These are phyloP conservation scores for Standfussiana lucernea DNA, from an alignment of 2,888 invertebrate species.

Conservation along the genomic window DNA sequence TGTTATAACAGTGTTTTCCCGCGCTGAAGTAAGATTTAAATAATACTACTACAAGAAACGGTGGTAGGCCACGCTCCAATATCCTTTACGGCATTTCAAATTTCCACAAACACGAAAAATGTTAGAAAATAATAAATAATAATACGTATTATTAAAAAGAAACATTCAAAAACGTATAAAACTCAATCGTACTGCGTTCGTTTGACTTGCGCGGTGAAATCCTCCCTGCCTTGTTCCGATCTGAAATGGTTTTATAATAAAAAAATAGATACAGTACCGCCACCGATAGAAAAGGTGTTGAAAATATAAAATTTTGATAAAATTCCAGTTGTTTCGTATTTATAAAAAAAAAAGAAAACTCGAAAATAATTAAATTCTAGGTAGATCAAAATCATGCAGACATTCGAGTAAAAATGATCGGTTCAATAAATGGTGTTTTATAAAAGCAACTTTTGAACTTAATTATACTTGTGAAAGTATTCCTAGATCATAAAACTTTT, in stretches of 20 bases:
- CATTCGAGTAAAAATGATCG: neutral
- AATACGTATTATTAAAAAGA: conserved; percentile 57
- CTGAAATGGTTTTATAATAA: conserved; percentile 80
- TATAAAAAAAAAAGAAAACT: neutral
- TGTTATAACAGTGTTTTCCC: neutral
- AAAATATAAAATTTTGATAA: neutral
- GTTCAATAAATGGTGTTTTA: neutral
- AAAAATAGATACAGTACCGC: conserved; percentile 67
- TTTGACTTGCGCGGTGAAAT: conserved; percentile 89
- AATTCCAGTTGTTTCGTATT: neutral
- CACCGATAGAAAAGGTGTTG: conserved; percentile 56
- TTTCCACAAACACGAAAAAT: conserved; percentile 27
- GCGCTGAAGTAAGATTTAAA: neutral
- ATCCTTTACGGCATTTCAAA: neutral
- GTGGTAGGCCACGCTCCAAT: neutral
- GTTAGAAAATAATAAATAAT: conserved; percentile 50
- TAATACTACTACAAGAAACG: neutral
- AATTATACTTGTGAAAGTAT: neutral
- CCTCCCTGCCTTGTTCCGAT: conserved; percentile 86
- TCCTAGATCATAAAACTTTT: neutral
- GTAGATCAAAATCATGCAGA: neutral
- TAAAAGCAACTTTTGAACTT: neutral
- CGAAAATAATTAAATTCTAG: neutral
- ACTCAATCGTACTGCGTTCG: conserved; percentile 87
- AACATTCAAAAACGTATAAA: conserved; percentile 73